phyloP scores from a whole-genome alignment of 2,113 vertebrate species.

The Tetrax tetrax region DNA sequence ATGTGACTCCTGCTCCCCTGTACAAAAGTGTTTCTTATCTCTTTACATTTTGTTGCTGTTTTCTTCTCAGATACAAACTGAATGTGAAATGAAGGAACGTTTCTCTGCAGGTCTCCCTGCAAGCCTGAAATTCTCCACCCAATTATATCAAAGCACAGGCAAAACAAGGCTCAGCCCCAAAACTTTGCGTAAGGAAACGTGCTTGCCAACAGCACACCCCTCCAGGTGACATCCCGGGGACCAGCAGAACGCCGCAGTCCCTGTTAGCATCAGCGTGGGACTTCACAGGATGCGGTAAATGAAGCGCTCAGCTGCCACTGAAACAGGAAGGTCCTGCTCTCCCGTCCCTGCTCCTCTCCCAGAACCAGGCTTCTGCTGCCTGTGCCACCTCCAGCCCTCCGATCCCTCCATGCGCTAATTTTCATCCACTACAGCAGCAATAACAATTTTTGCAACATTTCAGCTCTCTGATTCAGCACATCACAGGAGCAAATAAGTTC shows the following conservation, averaged over 20 bases:
- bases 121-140: neutral
- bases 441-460: neutral
- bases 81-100: neutral
- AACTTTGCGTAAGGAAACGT: neutral
- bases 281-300: slow-evolving; percentile 13
- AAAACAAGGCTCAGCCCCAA: neutral
- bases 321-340: slow-evolving; percentile 46
- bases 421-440: neutral
- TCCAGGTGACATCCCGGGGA: neutral
- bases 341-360: neutral
- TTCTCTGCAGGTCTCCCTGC: neutral
- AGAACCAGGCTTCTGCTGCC: neutral
- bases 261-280: neutral
- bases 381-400: slow-evolving; percentile 2
- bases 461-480: slow-evolving; percentile 16
- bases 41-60: neutral
- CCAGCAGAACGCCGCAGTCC: neutral
- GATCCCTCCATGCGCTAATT: neutral
- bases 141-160: neutral
- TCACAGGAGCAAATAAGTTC: neutral
- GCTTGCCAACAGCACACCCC: neutral
- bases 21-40: neutral
- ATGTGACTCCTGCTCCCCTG: neutral
- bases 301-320: neutral
- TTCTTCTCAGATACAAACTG: neutral